Evolutionary conservation across 2,113 vertebrate species (phyloP), one percentile per base, ranked within the genome.

Genomic region (Onychostoma macrolepis): DNA sequence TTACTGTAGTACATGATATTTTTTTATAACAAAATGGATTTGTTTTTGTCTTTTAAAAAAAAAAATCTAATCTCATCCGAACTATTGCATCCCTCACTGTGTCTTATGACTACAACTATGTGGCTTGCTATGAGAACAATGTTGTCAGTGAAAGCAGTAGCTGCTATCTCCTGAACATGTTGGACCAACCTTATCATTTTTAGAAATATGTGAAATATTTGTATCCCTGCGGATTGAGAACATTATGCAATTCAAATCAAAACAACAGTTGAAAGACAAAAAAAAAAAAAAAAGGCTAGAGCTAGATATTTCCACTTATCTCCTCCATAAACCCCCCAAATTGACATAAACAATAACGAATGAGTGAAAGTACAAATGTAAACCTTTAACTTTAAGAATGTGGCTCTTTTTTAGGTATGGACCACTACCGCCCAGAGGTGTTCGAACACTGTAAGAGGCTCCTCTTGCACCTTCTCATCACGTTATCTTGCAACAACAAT

Each of bases 381-480:
- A 38, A 67, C 10, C 6, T 24, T 30, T n/a, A 30, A 53, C 67
- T 71, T 65, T 63, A 26, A 26, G 33, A 41, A 41, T 58, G 4
- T 13, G 79, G 1, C 63, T 78, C 30, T 28, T 36, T n/a, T 61
- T 67, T 91, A 99, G 98, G 98, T 89, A 94, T 99, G 94, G 98
- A 99, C 92, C 98, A 99, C 93, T 98, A 98, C 90, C 96, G 98
- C 30, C 96, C 97, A 0, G 98, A 99, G 93, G 98, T 99, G 86
- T 99, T 99, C 89, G 97, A 99, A 89, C 98, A 99, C 93, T 99
- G 98, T 94, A 99, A 97, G 89, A 97, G 96, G 50, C 93, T 99
- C 81, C 94, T 99, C 13, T 96, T 99, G 53, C 98, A 99, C 89
- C 97, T 99, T 90, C 94, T 99, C 90, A 97, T 99, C 65, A 96